These are phyloP conservation scores for Melanerpes aurifrons DNA, from an alignment of 2,113 vertebrate genomes.

Conservation along the genomic window DNA sequence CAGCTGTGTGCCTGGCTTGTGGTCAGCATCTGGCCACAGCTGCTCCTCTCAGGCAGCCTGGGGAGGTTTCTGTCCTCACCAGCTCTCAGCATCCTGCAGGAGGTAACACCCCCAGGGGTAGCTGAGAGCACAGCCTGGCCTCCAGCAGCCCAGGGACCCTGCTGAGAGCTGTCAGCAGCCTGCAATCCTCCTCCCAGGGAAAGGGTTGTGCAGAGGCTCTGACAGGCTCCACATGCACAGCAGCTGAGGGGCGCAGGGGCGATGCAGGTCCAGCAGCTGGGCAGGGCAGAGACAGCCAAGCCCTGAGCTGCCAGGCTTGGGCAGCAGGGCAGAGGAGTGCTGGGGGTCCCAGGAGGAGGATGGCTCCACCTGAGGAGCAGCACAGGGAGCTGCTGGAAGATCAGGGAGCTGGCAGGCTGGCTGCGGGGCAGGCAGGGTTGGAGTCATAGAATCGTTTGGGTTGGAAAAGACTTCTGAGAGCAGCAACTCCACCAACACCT, in stretches of 20 bases:
- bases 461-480: no score
- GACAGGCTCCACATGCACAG: neutral
- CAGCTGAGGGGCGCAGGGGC: neutral
- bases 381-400: fast-evolving
- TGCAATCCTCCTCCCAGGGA: constrained; percentile 16
- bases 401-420: neutral
- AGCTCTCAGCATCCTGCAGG: constrained; percentile 28
- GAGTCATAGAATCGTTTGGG: no score
- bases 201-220: neutral
- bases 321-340: neutral
- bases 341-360: fast-evolving
- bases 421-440: neutral
- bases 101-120: neutral
- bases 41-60: constrained; percentile 17
- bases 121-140: constrained; percentile 7
- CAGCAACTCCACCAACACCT: no score
- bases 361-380: neutral
- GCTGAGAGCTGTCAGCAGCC: constrained; percentile 58
- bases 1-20: neutral
- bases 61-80: constrained; percentile 48
- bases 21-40: constrained; percentile 32
- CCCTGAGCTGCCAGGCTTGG: neutral
- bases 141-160: constrained; percentile 33
- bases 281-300: neutral
- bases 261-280: neutral